phyloP scores from a whole-genome alignment of 37 sponge, comb jelly and placozoan species.

The Axinella damicornis region DNA sequence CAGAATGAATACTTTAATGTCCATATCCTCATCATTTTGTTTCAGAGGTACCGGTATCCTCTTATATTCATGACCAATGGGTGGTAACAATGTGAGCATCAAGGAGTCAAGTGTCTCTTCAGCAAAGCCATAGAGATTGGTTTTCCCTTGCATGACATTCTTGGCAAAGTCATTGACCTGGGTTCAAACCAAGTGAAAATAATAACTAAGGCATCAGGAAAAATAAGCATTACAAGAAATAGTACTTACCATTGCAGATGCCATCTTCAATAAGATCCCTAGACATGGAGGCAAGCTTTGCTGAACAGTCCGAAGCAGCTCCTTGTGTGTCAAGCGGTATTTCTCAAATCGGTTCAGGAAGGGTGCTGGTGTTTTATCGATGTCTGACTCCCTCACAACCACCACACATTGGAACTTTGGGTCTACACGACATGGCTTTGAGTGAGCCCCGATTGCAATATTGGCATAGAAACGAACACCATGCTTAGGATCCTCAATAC shows the following conservation, averaged over 20 bases:
- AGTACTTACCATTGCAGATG: conserved; percentile 53
- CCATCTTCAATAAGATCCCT: conserved; percentile 16
- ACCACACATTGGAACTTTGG: conserved; percentile 89
- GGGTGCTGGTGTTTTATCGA: conserved; percentile 74
- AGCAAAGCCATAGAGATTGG: conserved; percentile 42
- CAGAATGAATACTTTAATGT: conserved; percentile 8
- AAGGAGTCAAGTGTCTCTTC: conserved; percentile 65
- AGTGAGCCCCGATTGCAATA: conserved; percentile 85
- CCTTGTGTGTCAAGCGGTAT: conserved; percentile 65
- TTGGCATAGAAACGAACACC: conserved; percentile 65
- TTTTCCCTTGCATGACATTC: too few species aligned
- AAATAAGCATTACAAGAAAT: too few species aligned
- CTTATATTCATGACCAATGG: not conserved
- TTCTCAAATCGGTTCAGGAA: conserved; percentile 92
- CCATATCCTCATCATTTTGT: not conserved
- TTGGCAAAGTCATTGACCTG: too few species aligned
- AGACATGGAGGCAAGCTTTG: conserved; percentile 63
- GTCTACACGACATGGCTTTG: conserved; percentile 72
- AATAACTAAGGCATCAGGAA: too few species aligned
- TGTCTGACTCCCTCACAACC: conserved; percentile 73
- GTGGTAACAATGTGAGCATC: conserved; percentile 50
- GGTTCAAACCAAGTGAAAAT: too few species aligned
- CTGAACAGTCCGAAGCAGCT: conserved; percentile 47
- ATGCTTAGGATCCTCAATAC: conserved; percentile 67
- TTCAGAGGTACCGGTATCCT: too few species aligned